Evolutionary conservation across 2,113 vertebrate species (phyloP).

Genomic region (Dinomys branickii): DNA sequence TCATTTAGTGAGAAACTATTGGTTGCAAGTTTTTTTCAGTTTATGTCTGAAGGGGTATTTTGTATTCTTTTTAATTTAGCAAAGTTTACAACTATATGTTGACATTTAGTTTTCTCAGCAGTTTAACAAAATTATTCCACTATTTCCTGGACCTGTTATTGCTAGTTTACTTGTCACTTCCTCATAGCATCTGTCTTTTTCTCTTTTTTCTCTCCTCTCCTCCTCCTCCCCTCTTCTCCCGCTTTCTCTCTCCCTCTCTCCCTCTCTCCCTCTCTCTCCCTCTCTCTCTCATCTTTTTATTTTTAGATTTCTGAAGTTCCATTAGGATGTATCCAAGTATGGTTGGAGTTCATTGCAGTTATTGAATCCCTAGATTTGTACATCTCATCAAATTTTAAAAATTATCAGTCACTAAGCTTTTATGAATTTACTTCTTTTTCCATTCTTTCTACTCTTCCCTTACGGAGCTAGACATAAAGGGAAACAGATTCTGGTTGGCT

Average conservation of each 20-base stretch:
- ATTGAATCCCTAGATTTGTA: neutral
- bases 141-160: neutral
- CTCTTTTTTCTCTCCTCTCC: neutral
- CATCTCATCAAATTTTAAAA: neutral
- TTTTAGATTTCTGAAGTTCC: slow-evolving; percentile 2
- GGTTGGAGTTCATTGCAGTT: neutral
- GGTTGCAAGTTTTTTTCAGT: neutral
- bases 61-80: neutral
- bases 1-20: neutral
- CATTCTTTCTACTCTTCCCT: neutral
- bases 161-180: neutral
- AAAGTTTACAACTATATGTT: neutral
- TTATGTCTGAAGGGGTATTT: neutral
- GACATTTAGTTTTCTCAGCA: neutral
- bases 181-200: neutral
- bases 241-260: no score
- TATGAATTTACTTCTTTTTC: neutral
- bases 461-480: neutral
- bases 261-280: neutral
- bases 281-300: neutral
- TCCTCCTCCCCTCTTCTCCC: no score
- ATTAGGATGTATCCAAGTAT: neutral
- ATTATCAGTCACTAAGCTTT: neutral
- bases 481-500: neutral
- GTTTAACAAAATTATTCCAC: neutral